A percentile compares a stretch with the other conserved stretches of the same genome.
These are phyloP conservation scores for Hassar affinis DNA, from an alignment of 2,113 vertebrate genomes.

Conservation along the genomic window DNA sequence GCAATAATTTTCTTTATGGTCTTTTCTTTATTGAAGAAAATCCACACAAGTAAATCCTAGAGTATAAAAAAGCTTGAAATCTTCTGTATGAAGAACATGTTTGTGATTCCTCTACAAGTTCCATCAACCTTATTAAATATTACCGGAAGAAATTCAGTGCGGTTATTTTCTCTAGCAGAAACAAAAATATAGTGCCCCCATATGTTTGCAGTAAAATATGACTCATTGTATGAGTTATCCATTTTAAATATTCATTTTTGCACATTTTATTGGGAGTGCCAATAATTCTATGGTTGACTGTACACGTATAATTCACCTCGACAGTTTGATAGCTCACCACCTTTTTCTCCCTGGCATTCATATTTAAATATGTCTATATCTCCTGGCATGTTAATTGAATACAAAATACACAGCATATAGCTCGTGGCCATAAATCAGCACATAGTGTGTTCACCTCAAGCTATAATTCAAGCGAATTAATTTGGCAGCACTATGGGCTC, in stretches of 20 bases:
- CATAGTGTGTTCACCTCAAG: background rate
- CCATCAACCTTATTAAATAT: background rate
- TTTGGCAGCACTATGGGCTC: slow-evolving; percentile 1
- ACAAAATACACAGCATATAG: slow-evolving; percentile 10
- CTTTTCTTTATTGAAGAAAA: background rate
- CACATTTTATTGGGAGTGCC: slow-evolving; percentile 3
- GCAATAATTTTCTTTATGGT: background rate
- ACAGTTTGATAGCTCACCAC: slow-evolving; percentile 37
- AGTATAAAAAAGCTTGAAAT: background rate
- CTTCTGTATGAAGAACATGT: background rate
- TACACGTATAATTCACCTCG: slow-evolving; percentile 19
- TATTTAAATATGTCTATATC: slow-evolving; percentile 38
- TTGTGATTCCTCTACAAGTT: background rate
- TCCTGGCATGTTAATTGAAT: slow-evolving; percentile 39
- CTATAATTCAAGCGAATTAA: background rate
- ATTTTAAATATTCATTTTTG: slow-evolving; percentile 19
- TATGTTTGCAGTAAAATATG: background rate
- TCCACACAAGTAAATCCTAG: background rate
- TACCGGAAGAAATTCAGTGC: background rate
- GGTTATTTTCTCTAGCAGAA: background rate
- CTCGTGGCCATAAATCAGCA: slow-evolving; percentile 27
- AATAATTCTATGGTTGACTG: slow-evolving; percentile 5
- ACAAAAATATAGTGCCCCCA: background rate
- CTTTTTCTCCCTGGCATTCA: background rate
- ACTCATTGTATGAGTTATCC: background rate